phyloP scores from a whole-genome alignment of 2,113 vertebrate genomes.

The Dasypus novemcinctus region DNA sequence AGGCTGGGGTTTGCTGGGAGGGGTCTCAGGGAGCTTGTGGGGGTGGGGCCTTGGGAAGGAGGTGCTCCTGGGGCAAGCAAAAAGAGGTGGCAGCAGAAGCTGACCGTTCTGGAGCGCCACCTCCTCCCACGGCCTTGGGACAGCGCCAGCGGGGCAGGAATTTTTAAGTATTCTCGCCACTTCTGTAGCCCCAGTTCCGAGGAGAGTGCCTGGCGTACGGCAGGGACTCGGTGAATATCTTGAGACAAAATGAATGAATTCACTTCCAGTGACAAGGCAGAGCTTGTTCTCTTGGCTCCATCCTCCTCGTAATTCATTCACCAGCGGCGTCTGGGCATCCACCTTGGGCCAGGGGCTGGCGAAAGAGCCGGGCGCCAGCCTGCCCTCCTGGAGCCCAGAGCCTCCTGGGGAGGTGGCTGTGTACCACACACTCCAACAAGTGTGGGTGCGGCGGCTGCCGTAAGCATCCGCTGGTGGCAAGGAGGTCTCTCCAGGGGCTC shows the following conservation, averaged over 20 bases:
- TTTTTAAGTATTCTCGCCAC: neutral
- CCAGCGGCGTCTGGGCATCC: neutral
- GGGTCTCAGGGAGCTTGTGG: neutral
- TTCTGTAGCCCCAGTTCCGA: neutral
- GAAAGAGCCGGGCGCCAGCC: neutral
- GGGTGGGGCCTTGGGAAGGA: neutral
- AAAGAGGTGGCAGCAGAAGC: neutral
- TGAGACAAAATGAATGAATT: neutral
- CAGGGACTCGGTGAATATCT: neutral
- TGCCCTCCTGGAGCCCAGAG: neutral
- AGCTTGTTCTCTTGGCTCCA: neutral
- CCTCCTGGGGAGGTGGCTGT: neutral
- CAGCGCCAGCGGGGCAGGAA: neutral
- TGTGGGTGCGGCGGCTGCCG: neutral
- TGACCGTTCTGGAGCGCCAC: neutral
- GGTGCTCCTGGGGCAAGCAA: rapidly evolving
- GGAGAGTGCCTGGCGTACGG: neutral
- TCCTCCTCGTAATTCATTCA: neutral
- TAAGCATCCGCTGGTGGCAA: no score
- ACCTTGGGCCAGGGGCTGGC: neutral
- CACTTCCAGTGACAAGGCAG: neutral
- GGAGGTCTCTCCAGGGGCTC: neutral
- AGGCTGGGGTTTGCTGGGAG: neutral
- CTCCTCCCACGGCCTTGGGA: neutral
- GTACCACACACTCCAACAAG: no score